Evolutionary conservation across 2,888 invertebrate genomes (phyloP).

Genomic region (Chouioia cunea): DNA sequence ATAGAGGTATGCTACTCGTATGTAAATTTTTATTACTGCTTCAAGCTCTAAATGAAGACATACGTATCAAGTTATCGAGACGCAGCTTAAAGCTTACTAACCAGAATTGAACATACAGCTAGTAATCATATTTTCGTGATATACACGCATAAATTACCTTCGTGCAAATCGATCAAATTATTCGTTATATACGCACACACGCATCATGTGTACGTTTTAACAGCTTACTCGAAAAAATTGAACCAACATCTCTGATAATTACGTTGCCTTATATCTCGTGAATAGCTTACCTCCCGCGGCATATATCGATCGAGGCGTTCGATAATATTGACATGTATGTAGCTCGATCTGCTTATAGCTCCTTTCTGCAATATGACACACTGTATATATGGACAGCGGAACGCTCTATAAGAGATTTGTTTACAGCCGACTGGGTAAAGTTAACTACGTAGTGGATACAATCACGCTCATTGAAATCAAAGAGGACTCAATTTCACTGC

Average conservation of each 20-base stretch:
- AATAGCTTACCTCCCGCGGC: not conserved
- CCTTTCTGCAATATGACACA: slow-evolving; percentile 15
- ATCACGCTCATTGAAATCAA: slow-evolving; percentile 11
- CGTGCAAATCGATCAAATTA: not conserved
- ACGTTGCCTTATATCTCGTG: not conserved
- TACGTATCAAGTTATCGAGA: too few species aligned
- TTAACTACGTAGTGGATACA: not conserved
- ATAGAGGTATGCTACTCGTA: too few species aligned
- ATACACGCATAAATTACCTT: too few species aligned
- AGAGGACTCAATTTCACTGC: not conserved
- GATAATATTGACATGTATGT: slow-evolving; percentile 19
- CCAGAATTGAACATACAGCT: too few species aligned
- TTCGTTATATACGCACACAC: too few species aligned
- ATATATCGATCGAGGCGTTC: slow-evolving; percentile 20
- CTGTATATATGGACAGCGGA: not conserved
- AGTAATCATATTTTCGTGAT: too few species aligned
- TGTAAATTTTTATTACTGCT: too few species aligned
- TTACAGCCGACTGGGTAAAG: slow-evolving; percentile 6
- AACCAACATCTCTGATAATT: not conserved
- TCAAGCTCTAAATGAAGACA: too few species aligned
- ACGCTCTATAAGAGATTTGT: too few species aligned
- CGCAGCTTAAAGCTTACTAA: too few species aligned
- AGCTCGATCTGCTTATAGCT: not conserved
- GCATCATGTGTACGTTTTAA: too few species aligned
- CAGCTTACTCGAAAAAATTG: too few species aligned